Conservation (phyloP, 2,113 vertebrate genomes). For the Peromyscus leucopus region DNA sequence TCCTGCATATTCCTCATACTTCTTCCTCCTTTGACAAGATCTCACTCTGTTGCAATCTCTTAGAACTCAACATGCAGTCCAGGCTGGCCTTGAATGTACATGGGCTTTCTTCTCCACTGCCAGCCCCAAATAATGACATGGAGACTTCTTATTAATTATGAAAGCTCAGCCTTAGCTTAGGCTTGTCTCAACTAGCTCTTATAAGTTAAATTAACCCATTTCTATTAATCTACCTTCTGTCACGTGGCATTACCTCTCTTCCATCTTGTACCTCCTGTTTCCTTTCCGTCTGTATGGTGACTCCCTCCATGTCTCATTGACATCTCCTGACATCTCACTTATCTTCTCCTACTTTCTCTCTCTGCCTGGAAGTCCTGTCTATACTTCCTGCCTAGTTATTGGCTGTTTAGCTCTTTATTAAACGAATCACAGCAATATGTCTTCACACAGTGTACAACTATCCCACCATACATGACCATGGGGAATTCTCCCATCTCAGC, state of each 20-base stretch:
- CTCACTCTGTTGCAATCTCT: not conserved
- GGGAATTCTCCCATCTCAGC: not conserved
- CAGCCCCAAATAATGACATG: no score
- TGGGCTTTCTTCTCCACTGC: no score
- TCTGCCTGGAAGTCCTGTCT: not conserved
- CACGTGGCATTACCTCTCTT: no score
- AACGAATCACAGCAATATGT: not conserved
- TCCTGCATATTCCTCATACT: accelerated
- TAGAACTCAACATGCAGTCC: not conserved
- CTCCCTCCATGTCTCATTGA: no score
- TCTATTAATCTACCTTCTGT: no score
- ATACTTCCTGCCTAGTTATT: not conserved
- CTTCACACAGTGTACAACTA: not conserved
- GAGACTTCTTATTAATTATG: no score
- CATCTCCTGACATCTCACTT: not conserved
- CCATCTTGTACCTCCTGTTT: no score
- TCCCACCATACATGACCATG: not conserved
- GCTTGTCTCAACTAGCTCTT: no score
- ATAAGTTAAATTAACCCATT: no score
- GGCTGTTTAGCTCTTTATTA: not conserved
- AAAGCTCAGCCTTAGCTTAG: no score
- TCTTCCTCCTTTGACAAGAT: not conserved
- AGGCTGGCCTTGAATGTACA: not conserved
- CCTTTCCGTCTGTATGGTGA: no score
- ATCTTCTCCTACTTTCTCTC: not conserved